Evolutionary conservation across 2,797 vertebrate species (phyloP).

Genomic region (Crenichthys baileyi): DNA sequence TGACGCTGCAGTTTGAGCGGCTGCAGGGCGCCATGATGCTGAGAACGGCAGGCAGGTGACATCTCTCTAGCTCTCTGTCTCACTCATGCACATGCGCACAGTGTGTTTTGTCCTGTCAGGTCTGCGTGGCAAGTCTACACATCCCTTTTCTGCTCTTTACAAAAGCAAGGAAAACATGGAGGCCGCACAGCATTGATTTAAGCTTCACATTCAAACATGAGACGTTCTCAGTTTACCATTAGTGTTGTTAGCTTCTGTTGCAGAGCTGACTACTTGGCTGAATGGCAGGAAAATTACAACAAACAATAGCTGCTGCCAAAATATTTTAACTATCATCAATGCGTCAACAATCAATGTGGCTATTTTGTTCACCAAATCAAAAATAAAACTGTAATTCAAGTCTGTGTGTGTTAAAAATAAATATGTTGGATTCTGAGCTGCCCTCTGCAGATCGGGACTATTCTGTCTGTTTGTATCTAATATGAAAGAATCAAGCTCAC

Average conservation of each 20-base stretch:
- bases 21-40: constrained; percentile 33
- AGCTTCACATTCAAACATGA: neutral
- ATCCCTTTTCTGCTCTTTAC: constrained; percentile 10
- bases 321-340: no score
- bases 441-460: constrained; percentile 11
- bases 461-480: constrained; percentile 15
- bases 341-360: neutral
- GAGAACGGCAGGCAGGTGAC: constrained; percentile 49
- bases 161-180: neutral
- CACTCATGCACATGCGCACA: constrained; percentile 7
- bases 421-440: constrained; percentile 7
- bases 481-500: constrained; percentile 24
- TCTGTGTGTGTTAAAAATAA: neutral
- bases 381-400: neutral
- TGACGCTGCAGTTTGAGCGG: constrained; percentile 41
- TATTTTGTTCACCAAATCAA: neutral
- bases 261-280: neutral
- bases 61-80: constrained; percentile 8
- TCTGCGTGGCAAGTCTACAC: neutral
- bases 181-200: neutral
- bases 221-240: neutral
- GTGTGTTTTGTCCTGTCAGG: constrained; percentile 2
- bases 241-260: neutral
- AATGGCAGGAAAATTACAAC: neutral
- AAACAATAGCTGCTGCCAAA: constrained; percentile 1